Percentiles rank a stretch among this genome's conserved stretches.
Conservation (phyloP, 2,797 vertebrate species). For the Uromys caudimaculatus region DNA sequence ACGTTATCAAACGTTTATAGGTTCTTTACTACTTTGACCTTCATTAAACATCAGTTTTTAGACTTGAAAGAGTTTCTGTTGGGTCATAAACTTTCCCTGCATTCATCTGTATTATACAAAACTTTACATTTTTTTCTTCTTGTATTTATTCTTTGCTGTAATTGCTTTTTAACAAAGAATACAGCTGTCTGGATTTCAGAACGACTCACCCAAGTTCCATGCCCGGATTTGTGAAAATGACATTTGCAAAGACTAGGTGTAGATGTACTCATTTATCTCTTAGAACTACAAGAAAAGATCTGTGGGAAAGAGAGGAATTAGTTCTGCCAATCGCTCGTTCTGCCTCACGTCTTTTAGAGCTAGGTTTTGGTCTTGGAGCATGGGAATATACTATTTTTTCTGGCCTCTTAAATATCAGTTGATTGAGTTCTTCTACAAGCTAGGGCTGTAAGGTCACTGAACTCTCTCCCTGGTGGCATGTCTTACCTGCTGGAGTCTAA, state of each 20-base stretch:
- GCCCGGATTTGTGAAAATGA: neutral
- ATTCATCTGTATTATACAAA: neutral
- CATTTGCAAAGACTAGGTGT: neutral
- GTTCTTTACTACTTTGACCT: neutral
- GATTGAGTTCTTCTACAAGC: neutral
- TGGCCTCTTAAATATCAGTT: neutral
- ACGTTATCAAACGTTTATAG: neutral
- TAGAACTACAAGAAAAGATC: neutral
- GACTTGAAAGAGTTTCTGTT: neutral
- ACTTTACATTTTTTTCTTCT: neutral
- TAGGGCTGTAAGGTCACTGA: neutral
- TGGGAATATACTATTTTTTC: neutral
- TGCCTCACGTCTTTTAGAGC: neutral
- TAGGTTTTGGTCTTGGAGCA: neutral
- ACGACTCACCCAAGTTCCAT: neutral
- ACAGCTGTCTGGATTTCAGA: neutral
- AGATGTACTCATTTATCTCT: neutral
- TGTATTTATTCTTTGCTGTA: neutral
- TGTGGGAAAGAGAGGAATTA: neutral
- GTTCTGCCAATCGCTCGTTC: neutral
- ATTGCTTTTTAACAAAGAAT: neutral
- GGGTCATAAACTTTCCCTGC: neutral
- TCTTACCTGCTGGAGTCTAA: neutral
- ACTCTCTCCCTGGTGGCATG: neutral
- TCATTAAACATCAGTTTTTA: neutral